These are phyloP conservation scores for Pachyramphus minor DNA, from an alignment of 2,113 vertebrate species.

Conservation along the genomic window DNA sequence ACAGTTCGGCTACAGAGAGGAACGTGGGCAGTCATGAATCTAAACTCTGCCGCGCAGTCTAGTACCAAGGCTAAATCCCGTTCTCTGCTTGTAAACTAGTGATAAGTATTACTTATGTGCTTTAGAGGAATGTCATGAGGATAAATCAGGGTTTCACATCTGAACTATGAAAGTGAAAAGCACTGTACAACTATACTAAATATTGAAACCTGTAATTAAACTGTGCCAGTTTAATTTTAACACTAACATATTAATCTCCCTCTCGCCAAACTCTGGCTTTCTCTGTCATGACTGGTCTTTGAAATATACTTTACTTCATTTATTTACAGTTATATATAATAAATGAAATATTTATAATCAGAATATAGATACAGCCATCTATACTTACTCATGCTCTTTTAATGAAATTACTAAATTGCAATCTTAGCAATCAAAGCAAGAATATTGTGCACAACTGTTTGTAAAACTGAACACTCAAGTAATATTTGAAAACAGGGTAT, in stretches of 20 bases:
- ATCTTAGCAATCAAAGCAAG: neutral
- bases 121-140: neutral
- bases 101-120: neutral
- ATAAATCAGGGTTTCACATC: neutral
- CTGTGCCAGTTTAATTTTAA: neutral
- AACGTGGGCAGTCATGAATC: neutral
- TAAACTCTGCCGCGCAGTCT: neutral
- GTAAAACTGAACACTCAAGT: neutral
- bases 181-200: neutral
- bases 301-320: neutral
- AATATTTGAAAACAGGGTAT: neutral
- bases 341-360: neutral
- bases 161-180: neutral
- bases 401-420: neutral
- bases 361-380: neutral
- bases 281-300: neutral
- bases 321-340: neutral
- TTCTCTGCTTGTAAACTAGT: neutral
- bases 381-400: neutral
- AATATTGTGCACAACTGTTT: neutral
- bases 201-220: conserved; percentile 22
- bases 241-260: neutral
- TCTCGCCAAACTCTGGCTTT: neutral
- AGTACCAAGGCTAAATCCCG: neutral
- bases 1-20: neutral